Conservation (phyloP, 2,888 invertebrate genomes). For the Acronicta psi region DNA sequence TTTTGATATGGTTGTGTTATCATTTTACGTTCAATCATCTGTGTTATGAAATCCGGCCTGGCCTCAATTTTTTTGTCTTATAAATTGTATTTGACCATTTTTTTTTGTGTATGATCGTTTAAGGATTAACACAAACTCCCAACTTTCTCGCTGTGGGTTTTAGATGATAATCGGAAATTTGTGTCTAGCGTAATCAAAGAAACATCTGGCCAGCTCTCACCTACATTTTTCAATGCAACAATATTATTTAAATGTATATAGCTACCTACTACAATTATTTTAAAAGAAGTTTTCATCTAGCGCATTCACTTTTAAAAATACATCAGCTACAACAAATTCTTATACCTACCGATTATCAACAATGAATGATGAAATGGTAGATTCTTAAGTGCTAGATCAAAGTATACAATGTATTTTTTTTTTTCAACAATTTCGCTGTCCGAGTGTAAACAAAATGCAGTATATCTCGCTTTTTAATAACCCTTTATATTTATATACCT, state of each 20-base stretch:
- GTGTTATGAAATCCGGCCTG: constrained; percentile 19
- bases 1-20: constrained; percentile 35
- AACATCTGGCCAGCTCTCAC: constrained; percentile 15
- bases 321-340: neutral
- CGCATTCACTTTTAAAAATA: constrained; percentile 1
- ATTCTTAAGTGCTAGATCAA: constrained; percentile 26
- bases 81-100: neutral
- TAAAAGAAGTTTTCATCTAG: constrained; percentile 16
- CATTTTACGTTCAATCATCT: constrained; percentile 22
- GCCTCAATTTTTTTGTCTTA: constrained; percentile 7
- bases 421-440: constrained; percentile 34
- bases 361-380: constrained; percentile 20
- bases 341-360: neutral
- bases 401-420: constrained; percentile 15
- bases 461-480: constrained; percentile 72
- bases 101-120: constrained; percentile 22
- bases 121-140: neutral
- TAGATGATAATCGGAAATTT: too few relatives aligned
- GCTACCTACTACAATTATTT: too few relatives aligned
- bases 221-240: constrained; percentile 1
- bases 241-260: neutral
- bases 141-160: too few relatives aligned
- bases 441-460: constrained; percentile 46
- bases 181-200: neutral
- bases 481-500: constrained; percentile 77